These are phyloP conservation scores for Rutpela maculata DNA, from an alignment of 2,888 invertebrate genomes.

Conservation along the genomic window DNA sequence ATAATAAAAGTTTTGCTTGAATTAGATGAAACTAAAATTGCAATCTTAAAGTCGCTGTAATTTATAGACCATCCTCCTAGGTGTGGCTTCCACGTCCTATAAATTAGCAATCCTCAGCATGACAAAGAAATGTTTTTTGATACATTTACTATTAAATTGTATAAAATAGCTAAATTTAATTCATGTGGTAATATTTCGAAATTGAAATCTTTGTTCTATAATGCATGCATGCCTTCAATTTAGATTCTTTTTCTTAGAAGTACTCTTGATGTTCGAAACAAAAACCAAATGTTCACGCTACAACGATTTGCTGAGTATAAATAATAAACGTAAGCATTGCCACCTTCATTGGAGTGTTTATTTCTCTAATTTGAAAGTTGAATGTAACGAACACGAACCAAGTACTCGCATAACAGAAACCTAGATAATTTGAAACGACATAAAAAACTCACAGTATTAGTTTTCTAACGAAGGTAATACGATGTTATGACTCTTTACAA, in stretches of 20 bases:
- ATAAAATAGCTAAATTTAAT: too few relatives aligned
- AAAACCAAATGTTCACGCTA: background rate
- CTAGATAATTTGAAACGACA: constrained; percentile 19
- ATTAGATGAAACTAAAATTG: too few relatives aligned
- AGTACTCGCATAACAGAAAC: constrained; percentile 21
- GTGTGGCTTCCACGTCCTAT: too few relatives aligned
- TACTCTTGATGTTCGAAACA: background rate
- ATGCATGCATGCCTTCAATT: background rate
- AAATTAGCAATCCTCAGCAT: too few relatives aligned
- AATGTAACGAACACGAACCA: constrained; percentile 15
- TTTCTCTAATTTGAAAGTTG: constrained; percentile 19
- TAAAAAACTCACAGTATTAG: constrained; percentile 26
- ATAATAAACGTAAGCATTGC: constrained; percentile 8
- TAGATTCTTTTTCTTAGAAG: background rate
- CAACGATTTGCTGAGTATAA: background rate
- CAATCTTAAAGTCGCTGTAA: too few relatives aligned
- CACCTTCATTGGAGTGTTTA: constrained; percentile 14
- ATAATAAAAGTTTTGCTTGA: too few relatives aligned
- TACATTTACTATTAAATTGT: too few relatives aligned
- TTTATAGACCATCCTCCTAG: too few relatives aligned
- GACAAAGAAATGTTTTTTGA: too few relatives aligned
- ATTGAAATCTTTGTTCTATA: too few relatives aligned
- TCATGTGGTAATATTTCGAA: too few relatives aligned
- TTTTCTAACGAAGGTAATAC: constrained; percentile 30
- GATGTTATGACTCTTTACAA: constrained; percentile 36